Evolutionary conservation across 1,140 invertebrate genomes (phyloP), one percentile per base, ranked within the genome.

Genomic region (Bombus polaris): DNA sequence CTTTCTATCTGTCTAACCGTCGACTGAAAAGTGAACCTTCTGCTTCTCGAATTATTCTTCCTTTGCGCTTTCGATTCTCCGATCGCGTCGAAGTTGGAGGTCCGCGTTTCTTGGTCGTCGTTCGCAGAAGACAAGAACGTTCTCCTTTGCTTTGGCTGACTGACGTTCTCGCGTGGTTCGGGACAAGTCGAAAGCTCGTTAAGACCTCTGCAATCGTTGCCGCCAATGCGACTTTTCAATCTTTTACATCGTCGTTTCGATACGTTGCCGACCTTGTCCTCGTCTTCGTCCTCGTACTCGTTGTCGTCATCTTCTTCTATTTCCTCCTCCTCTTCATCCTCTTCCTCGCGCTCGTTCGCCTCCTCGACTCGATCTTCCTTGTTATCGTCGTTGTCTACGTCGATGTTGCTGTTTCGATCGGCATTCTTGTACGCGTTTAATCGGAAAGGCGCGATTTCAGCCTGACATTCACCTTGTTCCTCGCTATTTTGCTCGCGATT

Each of bases 1-100:
- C 97, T 96, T 94, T 98, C 97, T 57, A 97, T 96, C 92, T 98
- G 97, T 42, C 97, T 92, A 12, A 98, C 96, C 0, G 97, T 98
- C 83, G 97, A 98, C 93, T 98, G 97, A 93, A 98, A 98, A 1
- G 97, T 97, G 93, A 98, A 98, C 90, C 97, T 96, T 89, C 97
- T 97, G 28, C 92, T 85, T 89, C 96, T 96, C 62, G 90, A 91
- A 57, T 86, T 92, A 47, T 3, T 81, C 47, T 91, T 90, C 53
- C 81, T 35, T 80, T 91, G 75, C 86, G 86, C 74, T 75, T 91
- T 93, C 47, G 57, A 65, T 78, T 93, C 93, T 76, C 93, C 93
- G 78, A 90, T 93, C 37, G 66, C 66, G 66, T 94, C 93, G 79
- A 88, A 39, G 74, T 88, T 39, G 3, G 18, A n/a, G 18, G 39